These are phyloP conservation scores for Papilio elwesi DNA, from an alignment of 2,888 invertebrate genomes.

Conservation along the genomic window DNA sequence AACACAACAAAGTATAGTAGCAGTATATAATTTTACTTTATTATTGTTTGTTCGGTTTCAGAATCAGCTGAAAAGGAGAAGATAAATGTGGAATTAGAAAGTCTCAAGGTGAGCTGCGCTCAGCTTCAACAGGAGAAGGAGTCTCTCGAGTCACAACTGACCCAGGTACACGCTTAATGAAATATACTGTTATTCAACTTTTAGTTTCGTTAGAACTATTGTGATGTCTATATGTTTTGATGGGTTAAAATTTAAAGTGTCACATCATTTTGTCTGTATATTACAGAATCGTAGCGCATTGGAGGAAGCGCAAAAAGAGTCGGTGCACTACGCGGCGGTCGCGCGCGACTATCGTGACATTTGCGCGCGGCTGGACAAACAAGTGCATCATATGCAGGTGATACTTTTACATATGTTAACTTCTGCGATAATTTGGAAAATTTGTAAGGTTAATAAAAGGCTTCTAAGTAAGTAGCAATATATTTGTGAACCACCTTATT, in stretches of 20 bases:
- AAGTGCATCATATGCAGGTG: slow-evolving; percentile 85
- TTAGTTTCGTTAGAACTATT: too few relatives aligned
- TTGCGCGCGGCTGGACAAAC: slow-evolving; percentile 93
- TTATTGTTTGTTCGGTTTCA: slow-evolving; percentile 47
- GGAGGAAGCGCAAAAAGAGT: slow-evolving; percentile 88
- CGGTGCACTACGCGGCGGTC: slow-evolving; percentile 90
- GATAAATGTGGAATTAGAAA: slow-evolving; percentile 86
- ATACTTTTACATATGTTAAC: not conserved
- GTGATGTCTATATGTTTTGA: too few relatives aligned
- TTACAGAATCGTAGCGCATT: slow-evolving; percentile 89
- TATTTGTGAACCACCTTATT: too few relatives aligned
- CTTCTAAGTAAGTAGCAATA: too few relatives aligned
- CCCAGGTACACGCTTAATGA: slow-evolving; percentile 68
- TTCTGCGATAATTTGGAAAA: not conserved
- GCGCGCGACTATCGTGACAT: slow-evolving; percentile 97
- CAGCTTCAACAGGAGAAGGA: slow-evolving; percentile 77
- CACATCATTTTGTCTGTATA: slow-evolving; percentile 37
- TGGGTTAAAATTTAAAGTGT: not conserved
- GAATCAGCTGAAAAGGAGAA: slow-evolving; percentile 84
- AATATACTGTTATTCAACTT: not conserved
- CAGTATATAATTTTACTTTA: too few relatives aligned
- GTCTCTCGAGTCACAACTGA: slow-evolving; percentile 65
- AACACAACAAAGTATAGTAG: too few relatives aligned
- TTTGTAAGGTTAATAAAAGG: too few relatives aligned
- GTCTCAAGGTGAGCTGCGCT: slow-evolving; percentile 72